Conservation (phyloP, 92 coral and sea anemone species). For the Palythoa heliodiscus region DNA sequence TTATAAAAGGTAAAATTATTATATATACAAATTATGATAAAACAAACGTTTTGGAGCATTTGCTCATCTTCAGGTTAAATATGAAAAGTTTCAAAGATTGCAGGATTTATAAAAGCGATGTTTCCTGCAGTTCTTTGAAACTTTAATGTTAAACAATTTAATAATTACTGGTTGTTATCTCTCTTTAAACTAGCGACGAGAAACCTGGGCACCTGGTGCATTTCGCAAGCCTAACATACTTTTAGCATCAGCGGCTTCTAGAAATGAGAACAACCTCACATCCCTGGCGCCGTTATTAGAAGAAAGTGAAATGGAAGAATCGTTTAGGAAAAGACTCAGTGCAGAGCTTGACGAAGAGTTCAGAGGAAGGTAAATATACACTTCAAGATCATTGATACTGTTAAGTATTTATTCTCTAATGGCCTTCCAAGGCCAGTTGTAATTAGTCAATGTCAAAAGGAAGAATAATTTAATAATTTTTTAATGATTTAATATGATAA, state of each 20-base stretch:
- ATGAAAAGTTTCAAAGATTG: no score
- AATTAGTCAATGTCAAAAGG: no score
- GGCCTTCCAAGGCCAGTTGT: not conserved
- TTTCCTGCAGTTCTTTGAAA: no score
- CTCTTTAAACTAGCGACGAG: slow-evolving; percentile 51
- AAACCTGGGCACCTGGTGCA: slow-evolving; percentile 89
- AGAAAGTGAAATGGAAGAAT: slow-evolving; percentile 15
- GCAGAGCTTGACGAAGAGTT: slow-evolving; percentile 23
- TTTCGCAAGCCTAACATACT: slow-evolving; percentile 49
- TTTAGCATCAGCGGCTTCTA: slow-evolving; percentile 54
- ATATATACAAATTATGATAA: no score
- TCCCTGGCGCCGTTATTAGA: not conserved
- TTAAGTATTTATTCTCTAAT: no score
- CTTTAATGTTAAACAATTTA: no score
- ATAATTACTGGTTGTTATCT: not conserved
- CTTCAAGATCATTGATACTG: not conserved
- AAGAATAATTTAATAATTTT: no score
- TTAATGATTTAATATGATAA: no score
- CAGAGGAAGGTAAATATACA: slow-evolving; percentile 1
- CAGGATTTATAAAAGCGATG: no score
- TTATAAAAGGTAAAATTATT: no score
- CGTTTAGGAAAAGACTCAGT: not conserved
- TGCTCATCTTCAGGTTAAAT: no score
- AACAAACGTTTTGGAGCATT: no score
- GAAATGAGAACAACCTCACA: not conserved